These are phyloP conservation scores for Ostrea denselamellosa DNA, from an alignment of 1,140 invertebrate genomes.

Conservation along the genomic window DNA sequence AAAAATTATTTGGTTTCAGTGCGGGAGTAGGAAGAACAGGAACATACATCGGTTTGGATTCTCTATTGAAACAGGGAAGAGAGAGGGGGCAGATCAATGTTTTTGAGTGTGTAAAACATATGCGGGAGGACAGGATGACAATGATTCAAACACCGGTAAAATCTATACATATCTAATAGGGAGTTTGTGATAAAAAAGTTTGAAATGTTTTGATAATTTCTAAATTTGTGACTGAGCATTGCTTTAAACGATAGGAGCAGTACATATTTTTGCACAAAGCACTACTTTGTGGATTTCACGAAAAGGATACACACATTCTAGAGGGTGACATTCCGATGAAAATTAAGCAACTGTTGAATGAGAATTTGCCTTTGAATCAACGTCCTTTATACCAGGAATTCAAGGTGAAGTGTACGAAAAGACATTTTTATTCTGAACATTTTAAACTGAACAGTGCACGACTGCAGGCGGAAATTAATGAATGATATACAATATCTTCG, in stretches of 20 bases:
- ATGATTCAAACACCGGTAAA: no score
- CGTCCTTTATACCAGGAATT: background rate
- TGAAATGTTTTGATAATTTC: no score
- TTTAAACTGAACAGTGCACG: no score
- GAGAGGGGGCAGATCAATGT: background rate
- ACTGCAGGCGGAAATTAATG: no score
- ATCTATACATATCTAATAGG: no score
- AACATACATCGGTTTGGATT: background rate
- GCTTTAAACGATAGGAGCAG: background rate
- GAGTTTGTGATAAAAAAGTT: no score
- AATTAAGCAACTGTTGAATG: background rate
- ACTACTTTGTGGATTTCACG: background rate
- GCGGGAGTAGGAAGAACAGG: background rate
- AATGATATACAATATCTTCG: no score
- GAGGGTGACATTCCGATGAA: background rate
- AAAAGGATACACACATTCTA: background rate
- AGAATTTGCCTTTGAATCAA: background rate
- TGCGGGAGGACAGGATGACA: no score
- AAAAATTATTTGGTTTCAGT: no score
- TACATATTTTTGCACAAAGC: background rate
- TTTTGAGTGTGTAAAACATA: no score
- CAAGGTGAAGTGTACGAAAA: background rate
- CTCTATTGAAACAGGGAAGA: background rate
- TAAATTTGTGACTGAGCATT: no score
- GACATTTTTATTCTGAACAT: no score